Percentiles rank a stretch among this genome's conserved stretches.
phyloP scores from a whole-genome alignment of 2,797 vertebrate species.

The Lacerta bilineata region DNA sequence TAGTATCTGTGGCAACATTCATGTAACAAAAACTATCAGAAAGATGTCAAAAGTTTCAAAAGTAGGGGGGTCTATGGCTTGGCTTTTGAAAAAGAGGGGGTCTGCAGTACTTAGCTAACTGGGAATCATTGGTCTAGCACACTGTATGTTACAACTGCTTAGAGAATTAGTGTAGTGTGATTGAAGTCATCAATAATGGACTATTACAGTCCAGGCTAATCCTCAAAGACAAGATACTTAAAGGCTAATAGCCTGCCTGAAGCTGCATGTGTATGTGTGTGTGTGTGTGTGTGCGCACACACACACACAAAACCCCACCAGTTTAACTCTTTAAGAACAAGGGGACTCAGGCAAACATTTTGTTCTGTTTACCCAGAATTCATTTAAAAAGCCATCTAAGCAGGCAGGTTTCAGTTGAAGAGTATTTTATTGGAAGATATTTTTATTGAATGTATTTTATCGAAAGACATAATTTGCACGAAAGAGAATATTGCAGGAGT shows the following conservation, averaged over 20 bases:
- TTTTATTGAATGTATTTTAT: slow-evolving; percentile 31
- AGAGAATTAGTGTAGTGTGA: slow-evolving; percentile 37
- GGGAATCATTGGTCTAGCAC: neutral
- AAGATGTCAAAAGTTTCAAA: no score
- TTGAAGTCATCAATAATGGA: slow-evolving; percentile 37
- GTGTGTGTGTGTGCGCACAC: neutral
- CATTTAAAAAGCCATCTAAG: slow-evolving; percentile 45
- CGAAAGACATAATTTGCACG: slow-evolving; percentile 35
- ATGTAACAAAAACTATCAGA: no score
- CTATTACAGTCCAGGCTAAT: slow-evolving; percentile 61
- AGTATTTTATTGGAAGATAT: no score
- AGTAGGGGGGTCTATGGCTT: no score
- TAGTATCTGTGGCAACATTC: no score
- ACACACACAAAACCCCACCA: no score
- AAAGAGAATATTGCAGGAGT: neutral
- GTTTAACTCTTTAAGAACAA: slow-evolving; percentile 57
- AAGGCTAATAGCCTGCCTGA: slow-evolving; percentile 51
- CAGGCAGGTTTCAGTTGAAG: slow-evolving; percentile 42
- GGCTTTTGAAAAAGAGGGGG: no score
- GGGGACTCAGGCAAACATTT: slow-evolving; percentile 1
- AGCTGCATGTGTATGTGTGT: neutral
- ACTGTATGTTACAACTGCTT: slow-evolving; percentile 22
- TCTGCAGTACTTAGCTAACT: no score
- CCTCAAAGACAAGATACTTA: slow-evolving; percentile 62
- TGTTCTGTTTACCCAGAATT: slow-evolving; percentile 47